Evolutionary conservation across 1,140 invertebrate genomes (phyloP), one percentile per base, ranked within the genome.

Genomic region (Papilio dardanus): DNA sequence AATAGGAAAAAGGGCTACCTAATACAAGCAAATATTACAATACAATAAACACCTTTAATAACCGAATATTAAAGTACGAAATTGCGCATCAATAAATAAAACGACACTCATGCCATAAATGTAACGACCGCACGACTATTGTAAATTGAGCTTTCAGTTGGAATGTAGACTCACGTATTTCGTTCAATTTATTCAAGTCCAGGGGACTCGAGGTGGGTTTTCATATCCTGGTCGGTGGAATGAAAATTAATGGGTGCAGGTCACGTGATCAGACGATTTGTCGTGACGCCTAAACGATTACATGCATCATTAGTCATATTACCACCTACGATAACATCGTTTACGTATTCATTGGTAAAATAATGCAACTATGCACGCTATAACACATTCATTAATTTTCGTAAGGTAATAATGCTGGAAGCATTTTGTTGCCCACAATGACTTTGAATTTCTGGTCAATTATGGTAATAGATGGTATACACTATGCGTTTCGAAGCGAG

Each of bases 241-340:
- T 66, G 78, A 69, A 82, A 83, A 89, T 88, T 88, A 90, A 91
- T 91, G 83, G 78, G 78, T 77, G 65, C 76, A 58, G 80, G 80
- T 89, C 90, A 92, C 88, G 88, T 88, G 84, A 92, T 89, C 76
- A 77, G 85, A 82, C 84, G 79, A 90, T 92, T 92, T 90, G 88
- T 90, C 88, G 87, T 88, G 82, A 89, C 88, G 85, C 84, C 86
- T 86, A 86, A 92, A 84, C 90, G 86, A 90, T 90, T 90, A 90
- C 77, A 80, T 77, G 84, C 78, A 83, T 87, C 88, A 92, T 92
- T 90, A 87, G 83, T 92, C 88, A 92, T 92, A 86, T 90, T 89
- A 88, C 87, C 90, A 90, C 88, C 89, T 89, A 85, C 88, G 88
- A 89, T 91, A 91, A 85, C 86, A 86, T 92, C 87, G 86, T 88